Conservation (phyloP, 2,888 invertebrate genomes). For the Mystacides longicornis region DNA sequence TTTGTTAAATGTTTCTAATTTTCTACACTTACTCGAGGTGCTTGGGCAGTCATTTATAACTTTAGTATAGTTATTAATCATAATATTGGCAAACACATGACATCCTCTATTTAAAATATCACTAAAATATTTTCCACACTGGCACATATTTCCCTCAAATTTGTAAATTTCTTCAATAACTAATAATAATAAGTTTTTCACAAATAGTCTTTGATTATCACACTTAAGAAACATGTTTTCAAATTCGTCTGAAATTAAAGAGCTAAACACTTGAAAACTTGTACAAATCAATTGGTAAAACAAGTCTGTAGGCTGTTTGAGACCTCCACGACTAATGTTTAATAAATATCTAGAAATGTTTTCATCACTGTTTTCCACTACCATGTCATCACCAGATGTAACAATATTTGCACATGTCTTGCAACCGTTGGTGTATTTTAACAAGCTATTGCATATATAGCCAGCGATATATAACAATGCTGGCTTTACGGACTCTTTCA, state of each 20-base stretch:
- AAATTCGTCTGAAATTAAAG: not conserved
- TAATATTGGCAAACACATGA: not conserved
- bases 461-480: not conserved
- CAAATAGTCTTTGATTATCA: not conserved
- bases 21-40: not conserved
- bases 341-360: not conserved
- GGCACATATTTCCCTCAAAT: not conserved
- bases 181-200: not conserved
- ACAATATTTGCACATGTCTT: not conserved
- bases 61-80: not conserved
- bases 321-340: not conserved
- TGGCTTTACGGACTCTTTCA: not conserved
- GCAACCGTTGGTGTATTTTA: not conserved
- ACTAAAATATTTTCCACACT: not conserved
- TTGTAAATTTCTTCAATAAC: not conserved
- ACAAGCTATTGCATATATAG: not conserved
- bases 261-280: not conserved
- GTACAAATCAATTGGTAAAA: not conserved
- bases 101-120: not conserved
- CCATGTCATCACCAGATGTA: not conserved
- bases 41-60: not conserved
- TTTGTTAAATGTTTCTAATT: not conserved
- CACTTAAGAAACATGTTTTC: not conserved
- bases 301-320: not conserved
- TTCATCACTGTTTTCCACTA: not conserved